These are phyloP conservation scores for Erynnis tages DNA, from an alignment of 2,888 invertebrate species.

Conservation along the genomic window DNA sequence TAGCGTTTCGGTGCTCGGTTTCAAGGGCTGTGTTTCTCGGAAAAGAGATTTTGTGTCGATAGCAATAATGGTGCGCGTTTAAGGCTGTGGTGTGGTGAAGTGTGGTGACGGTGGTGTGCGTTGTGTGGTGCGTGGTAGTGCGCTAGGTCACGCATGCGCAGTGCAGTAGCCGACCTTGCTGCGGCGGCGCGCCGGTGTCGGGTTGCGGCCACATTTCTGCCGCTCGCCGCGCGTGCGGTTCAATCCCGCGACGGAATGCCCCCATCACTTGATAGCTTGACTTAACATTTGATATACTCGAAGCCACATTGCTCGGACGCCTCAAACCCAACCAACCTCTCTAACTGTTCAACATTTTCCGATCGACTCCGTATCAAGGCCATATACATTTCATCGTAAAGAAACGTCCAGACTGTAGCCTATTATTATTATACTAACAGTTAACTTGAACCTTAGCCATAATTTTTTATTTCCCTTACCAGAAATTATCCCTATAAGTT, in stretches of 20 bases:
- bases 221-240: conserved; percentile 71
- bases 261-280: conserved; percentile 66
- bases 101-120: conserved; percentile 3
- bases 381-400: conserved; percentile 28
- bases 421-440: too few species aligned
- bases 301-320: conserved; percentile 60
- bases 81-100: neutral
- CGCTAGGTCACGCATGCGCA: conserved; percentile 61
- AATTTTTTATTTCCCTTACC: too few species aligned
- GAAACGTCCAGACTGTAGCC: conserved; percentile 9
- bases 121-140: conserved; percentile 10
- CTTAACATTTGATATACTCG: conserved; percentile 69
- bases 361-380: conserved; percentile 28
- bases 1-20: neutral
- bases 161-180: conserved; percentile 79
- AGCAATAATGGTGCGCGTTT: too few species aligned
- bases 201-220: conserved; percentile 72
- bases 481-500: too few species aligned
- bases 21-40: neutral
- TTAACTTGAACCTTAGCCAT: too few species aligned
- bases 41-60: neutral
- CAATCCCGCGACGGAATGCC: conserved; percentile 70
- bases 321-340: conserved; percentile 56
- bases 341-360: conserved; percentile 41
- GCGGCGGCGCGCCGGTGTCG: conserved; percentile 55